phyloP scores from a whole-genome alignment of 2,113 vertebrate genomes.

The Psilopsiagon aurifrons region DNA sequence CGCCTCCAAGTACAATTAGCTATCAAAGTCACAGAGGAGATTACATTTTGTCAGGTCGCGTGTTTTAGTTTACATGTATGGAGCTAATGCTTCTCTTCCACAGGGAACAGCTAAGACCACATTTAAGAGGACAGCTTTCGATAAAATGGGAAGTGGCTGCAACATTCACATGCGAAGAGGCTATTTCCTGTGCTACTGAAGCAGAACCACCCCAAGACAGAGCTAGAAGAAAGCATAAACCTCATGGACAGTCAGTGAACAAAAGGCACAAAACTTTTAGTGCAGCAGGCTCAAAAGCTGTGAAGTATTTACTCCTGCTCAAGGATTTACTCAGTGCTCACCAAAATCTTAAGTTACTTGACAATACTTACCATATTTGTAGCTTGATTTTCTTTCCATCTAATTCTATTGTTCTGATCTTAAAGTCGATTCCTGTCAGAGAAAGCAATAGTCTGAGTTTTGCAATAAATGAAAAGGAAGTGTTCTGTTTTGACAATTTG shows the following conservation, averaged over 20 bases:
- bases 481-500: neutral
- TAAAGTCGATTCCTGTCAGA: constrained; percentile 95
- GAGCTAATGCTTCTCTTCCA: neutral
- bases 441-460: constrained; percentile 63
- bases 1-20: neutral
- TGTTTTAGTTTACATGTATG: neutral
- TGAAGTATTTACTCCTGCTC: neutral
- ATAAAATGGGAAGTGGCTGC: neutral
- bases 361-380: constrained; percentile 93
- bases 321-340: neutral
- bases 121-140: neutral
- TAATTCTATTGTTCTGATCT: constrained; percentile 97
- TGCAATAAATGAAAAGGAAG: neutral
- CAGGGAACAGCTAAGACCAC: neutral
- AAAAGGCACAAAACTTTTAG: neutral
- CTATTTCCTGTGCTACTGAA: neutral
- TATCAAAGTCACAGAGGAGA: neutral
- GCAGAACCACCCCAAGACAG: neutral
- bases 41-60: neutral
- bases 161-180: neutral
- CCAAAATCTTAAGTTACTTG: neutral
- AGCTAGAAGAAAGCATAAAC: neutral
- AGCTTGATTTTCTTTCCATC: constrained; percentile 98
- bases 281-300: neutral
- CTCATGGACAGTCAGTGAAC: neutral